phyloP scores from a whole-genome alignment of 35 echinoderm and acorn worm genomes.

The Apostichopus californicus region DNA sequence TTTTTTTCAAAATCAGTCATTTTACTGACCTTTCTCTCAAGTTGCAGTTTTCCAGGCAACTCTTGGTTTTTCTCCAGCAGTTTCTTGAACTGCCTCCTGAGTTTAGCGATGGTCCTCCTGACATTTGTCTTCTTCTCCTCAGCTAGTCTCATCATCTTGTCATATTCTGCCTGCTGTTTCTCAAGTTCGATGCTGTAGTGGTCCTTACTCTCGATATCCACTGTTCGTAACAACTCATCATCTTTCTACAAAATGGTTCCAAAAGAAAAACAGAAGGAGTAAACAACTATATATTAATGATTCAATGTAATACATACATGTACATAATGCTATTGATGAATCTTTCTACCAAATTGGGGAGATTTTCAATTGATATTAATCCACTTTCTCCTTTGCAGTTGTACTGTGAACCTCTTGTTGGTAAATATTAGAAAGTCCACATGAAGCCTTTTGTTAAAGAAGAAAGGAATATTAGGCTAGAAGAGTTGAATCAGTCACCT shows the following conservation, averaged over 20 bases:
- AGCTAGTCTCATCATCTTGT: constrained; percentile 93
- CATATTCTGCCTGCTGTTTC: constrained; percentile 97
- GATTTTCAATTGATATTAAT: too few relatives aligned
- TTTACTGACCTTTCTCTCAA: constrained; percentile 83
- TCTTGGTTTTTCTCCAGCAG: constrained; percentile 85
- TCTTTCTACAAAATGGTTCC: constrained; percentile 65
- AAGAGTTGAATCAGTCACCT: too few relatives aligned
- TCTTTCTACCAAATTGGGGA: too few relatives aligned
- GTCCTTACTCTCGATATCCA: constrained; percentile 90
- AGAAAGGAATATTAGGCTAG: too few relatives aligned
- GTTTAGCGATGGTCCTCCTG: constrained; percentile 86
- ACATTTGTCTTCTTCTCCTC: constrained; percentile 94
- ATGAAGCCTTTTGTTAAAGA: too few relatives aligned
- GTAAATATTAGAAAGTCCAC: too few relatives aligned
- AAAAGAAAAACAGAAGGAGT: too few relatives aligned
- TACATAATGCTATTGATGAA: neutral
- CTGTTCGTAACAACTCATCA: constrained; percentile 69
- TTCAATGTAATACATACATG: too few relatives aligned
- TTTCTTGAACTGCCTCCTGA: constrained; percentile 96
- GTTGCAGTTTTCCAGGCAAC: constrained; percentile 86
- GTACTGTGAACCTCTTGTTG: too few relatives aligned
- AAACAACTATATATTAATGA: too few relatives aligned
- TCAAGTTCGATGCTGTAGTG: constrained; percentile 99
- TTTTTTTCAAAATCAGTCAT: too few relatives aligned
- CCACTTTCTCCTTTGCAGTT: too few relatives aligned